A percentile compares a stretch with the other conserved stretches of the same genome.
These are phyloP conservation scores for Octonoba sinensis DNA, from an alignment of 2,888 invertebrate genomes.

Conservation along the genomic window DNA sequence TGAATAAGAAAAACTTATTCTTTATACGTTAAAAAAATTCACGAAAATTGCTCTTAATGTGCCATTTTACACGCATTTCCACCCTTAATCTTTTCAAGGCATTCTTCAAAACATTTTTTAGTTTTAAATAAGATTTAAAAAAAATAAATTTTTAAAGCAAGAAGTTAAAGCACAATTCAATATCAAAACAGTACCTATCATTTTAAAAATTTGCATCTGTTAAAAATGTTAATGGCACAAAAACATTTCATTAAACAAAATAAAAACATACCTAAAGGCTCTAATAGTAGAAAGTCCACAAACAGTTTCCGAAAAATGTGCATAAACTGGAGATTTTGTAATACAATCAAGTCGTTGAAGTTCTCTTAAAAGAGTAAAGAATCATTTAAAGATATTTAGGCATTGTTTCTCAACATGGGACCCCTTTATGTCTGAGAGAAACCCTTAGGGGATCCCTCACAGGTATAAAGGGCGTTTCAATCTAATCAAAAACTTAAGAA, in stretches of 20 bases:
- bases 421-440: too few species aligned
- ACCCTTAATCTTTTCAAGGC: too few species aligned
- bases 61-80: too few species aligned
- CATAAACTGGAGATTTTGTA: constrained; percentile 81
- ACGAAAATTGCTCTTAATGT: too few species aligned
- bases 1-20: too few species aligned
- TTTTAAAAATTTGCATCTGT: not conserved
- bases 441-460: too few species aligned
- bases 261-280: constrained; percentile 76
- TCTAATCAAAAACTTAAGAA: too few species aligned
- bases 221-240: not conserved
- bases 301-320: constrained; percentile 82
- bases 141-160: too few species aligned
- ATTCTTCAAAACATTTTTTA: too few species aligned
- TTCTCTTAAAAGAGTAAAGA: constrained; percentile 75
- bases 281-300: constrained; percentile 82
- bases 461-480: too few species aligned
- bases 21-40: too few species aligned
- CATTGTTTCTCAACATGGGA: not conserved
- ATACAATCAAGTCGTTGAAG: constrained; percentile 83
- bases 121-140: too few species aligned
- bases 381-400: not conserved
- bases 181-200: not conserved
- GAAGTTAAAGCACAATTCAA: not conserved
- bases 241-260: not conserved